Base-by-base conservation (phyloP, 2,797 vertebrate genomes). In the Pygocentrus nattereri region DNA sequence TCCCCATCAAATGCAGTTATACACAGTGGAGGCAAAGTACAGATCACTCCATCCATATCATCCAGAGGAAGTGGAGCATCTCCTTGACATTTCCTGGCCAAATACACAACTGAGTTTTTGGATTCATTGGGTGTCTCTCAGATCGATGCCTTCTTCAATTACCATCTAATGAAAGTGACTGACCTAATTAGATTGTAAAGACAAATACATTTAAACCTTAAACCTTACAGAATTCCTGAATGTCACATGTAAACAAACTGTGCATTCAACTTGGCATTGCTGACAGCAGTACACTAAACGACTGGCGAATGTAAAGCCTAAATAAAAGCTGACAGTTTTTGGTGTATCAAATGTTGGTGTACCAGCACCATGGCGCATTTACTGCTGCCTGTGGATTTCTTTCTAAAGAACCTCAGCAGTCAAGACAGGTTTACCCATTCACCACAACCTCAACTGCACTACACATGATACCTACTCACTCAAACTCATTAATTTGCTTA, bases 61-160 rank as follows among this genome's bases (percentile, higher is more conserved):
- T 27, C 16, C 62, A 10, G 5, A 56, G 70, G 78, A 80, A 74
- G 61, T 15, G 11, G 49, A 65, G 44, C 31, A 23, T 74, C 70
- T 52, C 44, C n/a, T 67, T 74, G 70, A 23, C 78, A 74, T 70
- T 80, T 80, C 78, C 70, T 73, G 78, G 78, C 41, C 31, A 18
- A 27, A 74, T 59, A 56, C 58, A 64, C 30, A 70, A 30, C 72
- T 19, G 27, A 65, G 78, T 58, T 58, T 58, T 23, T 8, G 5
- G 5, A 23, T 58, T 58, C 56, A n/a, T 23, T 25, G 23, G 56
- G n/a, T n/a, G n/a, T 58, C n/a, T 58, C 56, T 58, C n/a, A 54
- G 4, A 58, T 56, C 54, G 54, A 56, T 56, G 21, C 3, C 21
- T 25, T n/a, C 2, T 58, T 58, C 56, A 54, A 54, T 54, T 54